Evolutionary conservation across 2,888 invertebrate species (phyloP), one percentile per base, ranked within the genome.

Genomic region (Dryococelus australis): DNA sequence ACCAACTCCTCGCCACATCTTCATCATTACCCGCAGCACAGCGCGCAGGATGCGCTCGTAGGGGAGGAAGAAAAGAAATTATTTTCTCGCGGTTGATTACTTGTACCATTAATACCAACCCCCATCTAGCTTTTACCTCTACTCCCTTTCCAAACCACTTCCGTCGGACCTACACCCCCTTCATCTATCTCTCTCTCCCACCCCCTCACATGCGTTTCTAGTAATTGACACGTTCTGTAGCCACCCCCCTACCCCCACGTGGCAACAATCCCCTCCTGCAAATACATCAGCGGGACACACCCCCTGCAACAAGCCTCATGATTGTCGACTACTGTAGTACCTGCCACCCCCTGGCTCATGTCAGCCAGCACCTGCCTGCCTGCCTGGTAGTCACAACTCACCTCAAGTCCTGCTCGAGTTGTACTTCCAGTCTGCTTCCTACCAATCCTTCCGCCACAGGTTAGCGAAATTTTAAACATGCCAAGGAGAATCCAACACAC

Each of bases 51-150:
- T 65, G 2, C n/a, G n/a, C 65, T 20, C 65, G 27, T 35, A 87
- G 84, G 87, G 81, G 88, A 79, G 81, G 65, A 79, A 28, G 87
- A 85, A 88, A 88, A 88, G 88, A 88, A 88, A 88, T 88, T 89
- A 89, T 89, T 89, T 87, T 87, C 88, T 88, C 86, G 85, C 88
- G 87, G 90, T 91, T 91, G 91, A 91, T 91, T 91, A 91, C 91
- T 90, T 90, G 91, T 90, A 90, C 90, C 90, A 91, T 91, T 91
- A 90, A 91, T 91, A 90, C 90, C 65, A 86, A 81, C 43, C 86
- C 86, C 43, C 26, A 90, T 91, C 90, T 90, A 87, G 92, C 92
- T 91, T 92, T 91, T 91, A 91, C 91, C 85, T 43, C 89, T 87
- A 89, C 86, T 87, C 88, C 83, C 86, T 88, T 90, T 88, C 89